Conservation (phyloP, 2,888 invertebrate species). For the Nymphalis c-album region DNA sequence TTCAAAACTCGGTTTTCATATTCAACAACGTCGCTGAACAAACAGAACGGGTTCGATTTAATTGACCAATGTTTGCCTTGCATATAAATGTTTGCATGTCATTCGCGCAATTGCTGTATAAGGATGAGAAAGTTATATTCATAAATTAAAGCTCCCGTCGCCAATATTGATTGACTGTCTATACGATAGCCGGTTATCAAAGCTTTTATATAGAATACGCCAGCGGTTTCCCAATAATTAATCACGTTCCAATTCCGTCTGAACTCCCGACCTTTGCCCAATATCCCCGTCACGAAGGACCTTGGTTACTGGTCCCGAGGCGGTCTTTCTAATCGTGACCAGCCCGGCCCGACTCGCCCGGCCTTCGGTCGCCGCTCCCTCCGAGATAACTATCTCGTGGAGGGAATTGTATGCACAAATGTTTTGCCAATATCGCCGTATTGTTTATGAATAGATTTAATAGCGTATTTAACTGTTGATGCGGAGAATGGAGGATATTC, state of each 20-base stretch:
- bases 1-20: slow-evolving; percentile 11
- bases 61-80: background rate
- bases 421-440: slow-evolving; percentile 22
- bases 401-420: slow-evolving; percentile 33
- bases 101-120: background rate
- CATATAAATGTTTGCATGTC: background rate
- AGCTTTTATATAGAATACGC: slow-evolving; percentile 10
- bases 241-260: slow-evolving; percentile 55
- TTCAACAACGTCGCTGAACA: slow-evolving; percentile 5
- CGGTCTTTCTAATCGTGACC: slow-evolving; percentile 75
- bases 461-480: slow-evolving; percentile 5
- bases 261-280: slow-evolving; percentile 68
- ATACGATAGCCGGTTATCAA: slow-evolving; percentile 1
- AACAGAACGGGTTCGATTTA: background rate
- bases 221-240: slow-evolving; percentile 31
- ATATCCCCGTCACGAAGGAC: slow-evolving; percentile 67
- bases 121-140: background rate
- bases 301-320: slow-evolving; percentile 54
- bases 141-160: slow-evolving; percentile 1
- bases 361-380: slow-evolving; percentile 75
- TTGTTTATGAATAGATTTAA: slow-evolving; percentile 19
- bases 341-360: slow-evolving; percentile 44
- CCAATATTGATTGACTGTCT: slow-evolving; percentile 6
- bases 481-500: background rate
- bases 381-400: slow-evolving; percentile 62